A percentile compares a stretch with the other conserved stretches of the same genome.
Conservation (phyloP, 2,888 invertebrate genomes). For the Drosophila longiperda region DNA sequence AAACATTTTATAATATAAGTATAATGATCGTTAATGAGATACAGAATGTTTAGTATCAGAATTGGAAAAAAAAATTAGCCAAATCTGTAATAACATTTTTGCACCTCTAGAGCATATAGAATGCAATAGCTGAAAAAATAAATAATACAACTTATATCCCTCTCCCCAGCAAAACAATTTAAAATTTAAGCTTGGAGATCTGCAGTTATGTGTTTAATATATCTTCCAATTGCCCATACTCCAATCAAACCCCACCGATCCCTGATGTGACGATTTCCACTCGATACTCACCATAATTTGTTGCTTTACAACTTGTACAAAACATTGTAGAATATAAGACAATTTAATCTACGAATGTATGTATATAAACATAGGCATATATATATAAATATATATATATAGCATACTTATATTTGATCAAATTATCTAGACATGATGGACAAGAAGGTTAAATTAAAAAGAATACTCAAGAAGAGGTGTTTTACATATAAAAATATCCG, state of each 20-base stretch:
- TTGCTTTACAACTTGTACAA: background rate
- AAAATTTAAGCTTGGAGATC: background rate
- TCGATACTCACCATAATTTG: slow-evolving; percentile 28
- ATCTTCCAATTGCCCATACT: background rate
- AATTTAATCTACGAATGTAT: slow-evolving; percentile 9
- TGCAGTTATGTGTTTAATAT: background rate
- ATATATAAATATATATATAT: slow-evolving; percentile 12
- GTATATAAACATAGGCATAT: background rate
- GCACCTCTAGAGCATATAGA: background rate
- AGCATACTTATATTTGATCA: slow-evolving; percentile 25
- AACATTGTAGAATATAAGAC: slow-evolving; percentile 12
- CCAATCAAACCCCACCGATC: background rate
- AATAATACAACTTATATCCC: background rate
- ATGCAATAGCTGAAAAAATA: background rate
- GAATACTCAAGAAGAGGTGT: slow-evolving; percentile 1
- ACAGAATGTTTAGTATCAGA: background rate
- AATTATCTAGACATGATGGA: slow-evolving; percentile 11
- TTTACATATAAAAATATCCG: slow-evolving; percentile 17
- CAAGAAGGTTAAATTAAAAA: slow-evolving; percentile 6
- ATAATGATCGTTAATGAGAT: background rate
- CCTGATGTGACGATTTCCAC: background rate
- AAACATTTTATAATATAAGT: background rate
- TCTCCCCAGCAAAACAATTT: background rate
- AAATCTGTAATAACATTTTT: background rate
- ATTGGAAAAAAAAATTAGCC: background rate